Conservation (phyloP, 2,797 vertebrate genomes). For the Labroides dimidiatus region DNA sequence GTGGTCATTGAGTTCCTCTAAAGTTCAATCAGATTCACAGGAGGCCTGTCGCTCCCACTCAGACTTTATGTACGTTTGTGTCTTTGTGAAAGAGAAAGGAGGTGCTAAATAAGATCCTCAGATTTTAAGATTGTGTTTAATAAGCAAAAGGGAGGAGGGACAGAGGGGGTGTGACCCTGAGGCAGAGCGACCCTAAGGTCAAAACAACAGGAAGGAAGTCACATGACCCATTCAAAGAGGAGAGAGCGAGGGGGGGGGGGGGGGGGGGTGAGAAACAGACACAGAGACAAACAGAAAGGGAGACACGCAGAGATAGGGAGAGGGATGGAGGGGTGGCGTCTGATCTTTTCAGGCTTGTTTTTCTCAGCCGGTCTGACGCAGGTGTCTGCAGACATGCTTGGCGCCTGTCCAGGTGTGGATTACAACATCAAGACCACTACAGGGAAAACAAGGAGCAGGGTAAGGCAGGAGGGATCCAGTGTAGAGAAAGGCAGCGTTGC, state of each 20-base stretch:
- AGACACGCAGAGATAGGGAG: slow-evolving; percentile 2
- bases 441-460: slow-evolving; percentile 51
- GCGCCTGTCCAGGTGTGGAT: slow-evolving; percentile 76
- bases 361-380: slow-evolving; percentile 69
- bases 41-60: slow-evolving; percentile 47
- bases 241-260: background rate
- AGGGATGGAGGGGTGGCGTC: slow-evolving; percentile 42
- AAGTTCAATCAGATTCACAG: slow-evolving; percentile 76
- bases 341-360: slow-evolving; percentile 71
- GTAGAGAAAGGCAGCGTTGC: background rate
- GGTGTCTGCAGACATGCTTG: slow-evolving; percentile 77
- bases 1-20: slow-evolving; percentile 71
- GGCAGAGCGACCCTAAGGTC: slow-evolving; percentile 65
- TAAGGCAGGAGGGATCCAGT: slow-evolving; percentile 1
- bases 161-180: slow-evolving; percentile 54
- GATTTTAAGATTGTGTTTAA: slow-evolving; percentile 68
- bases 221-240: slow-evolving; percentile 60
- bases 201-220: slow-evolving; percentile 80
- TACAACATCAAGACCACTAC: slow-evolving; percentile 64
- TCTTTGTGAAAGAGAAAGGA: background rate
- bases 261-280: slow-evolving; percentile 23
- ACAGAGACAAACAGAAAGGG: slow-evolving; percentile 19
- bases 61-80: slow-evolving; percentile 8
- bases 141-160: slow-evolving; percentile 38
- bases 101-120: slow-evolving; percentile 8